phyloP scores from a whole-genome alignment of 2,797 vertebrate genomes.

The Coregonus sp. region DNA sequence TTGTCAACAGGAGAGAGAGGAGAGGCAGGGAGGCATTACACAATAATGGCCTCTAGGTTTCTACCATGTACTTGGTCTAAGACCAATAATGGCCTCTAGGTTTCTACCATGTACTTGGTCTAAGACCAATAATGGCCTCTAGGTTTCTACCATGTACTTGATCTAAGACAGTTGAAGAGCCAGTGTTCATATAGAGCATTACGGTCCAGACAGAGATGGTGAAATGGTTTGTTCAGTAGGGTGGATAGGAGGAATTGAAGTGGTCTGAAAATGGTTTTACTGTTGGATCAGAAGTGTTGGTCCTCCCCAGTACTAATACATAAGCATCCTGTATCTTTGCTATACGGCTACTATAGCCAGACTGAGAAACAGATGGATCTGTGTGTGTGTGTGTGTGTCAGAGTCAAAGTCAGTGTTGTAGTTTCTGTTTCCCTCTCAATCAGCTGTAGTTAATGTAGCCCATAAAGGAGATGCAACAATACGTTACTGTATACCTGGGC shows the following conservation, averaged over 20 bases:
- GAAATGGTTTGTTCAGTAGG: constrained; percentile 42
- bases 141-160: constrained; percentile 70
- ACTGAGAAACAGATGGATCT: background rate
- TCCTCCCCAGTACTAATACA: background rate
- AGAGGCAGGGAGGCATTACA: constrained; percentile 74
- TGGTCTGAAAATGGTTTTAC: constrained; percentile 53
- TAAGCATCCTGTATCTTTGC: background rate
- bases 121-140: constrained; percentile 68
- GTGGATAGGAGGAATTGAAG: constrained; percentile 68
- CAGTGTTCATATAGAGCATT: constrained; percentile 62
- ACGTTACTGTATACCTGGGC: constrained; percentile 68
- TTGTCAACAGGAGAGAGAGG: constrained; percentile 60
- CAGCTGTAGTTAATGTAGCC: constrained; percentile 81
- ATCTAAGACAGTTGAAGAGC: constrained; percentile 71
- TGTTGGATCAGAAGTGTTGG: constrained; percentile 48
- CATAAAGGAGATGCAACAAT: constrained; percentile 81
- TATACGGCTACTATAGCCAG: no score
- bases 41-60: constrained; percentile 76
- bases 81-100: constrained; percentile 74
- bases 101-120: constrained; percentile 67
- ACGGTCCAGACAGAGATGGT: constrained; percentile 7
- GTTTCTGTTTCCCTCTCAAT: constrained; percentile 78
- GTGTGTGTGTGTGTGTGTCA: background rate
- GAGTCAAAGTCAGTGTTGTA: constrained; percentile 62
- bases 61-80: constrained; percentile 63